A percentile compares a stretch with the other conserved stretches of the same genome.
phyloP scores from a whole-genome alignment of 2,888 invertebrate genomes.

The Heliconius cydno region DNA sequence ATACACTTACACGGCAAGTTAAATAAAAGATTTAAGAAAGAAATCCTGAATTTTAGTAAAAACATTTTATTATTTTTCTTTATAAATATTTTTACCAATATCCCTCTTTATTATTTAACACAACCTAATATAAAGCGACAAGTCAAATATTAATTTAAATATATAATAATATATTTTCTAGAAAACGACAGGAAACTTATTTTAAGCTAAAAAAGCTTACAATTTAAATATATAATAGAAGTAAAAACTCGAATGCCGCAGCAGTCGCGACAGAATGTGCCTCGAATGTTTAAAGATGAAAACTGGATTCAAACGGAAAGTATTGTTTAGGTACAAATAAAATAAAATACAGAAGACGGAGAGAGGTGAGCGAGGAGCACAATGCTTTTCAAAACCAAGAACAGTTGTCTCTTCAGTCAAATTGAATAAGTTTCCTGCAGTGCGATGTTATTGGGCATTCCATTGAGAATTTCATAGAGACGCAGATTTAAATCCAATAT shows the following conservation, averaged over 20 bases:
- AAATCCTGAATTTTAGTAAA: no score
- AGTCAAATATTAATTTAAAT: background rate
- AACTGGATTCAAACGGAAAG: conserved; percentile 13
- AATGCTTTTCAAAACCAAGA: conserved; percentile 72
- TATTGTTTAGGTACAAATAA: conserved; percentile 74
- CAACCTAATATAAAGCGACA: background rate
- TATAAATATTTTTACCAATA: no score
- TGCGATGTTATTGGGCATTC: conserved; percentile 70
- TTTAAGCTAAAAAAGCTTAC: background rate
- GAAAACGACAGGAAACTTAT: conserved; percentile 10
- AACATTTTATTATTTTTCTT: no score
- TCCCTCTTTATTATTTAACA: no score
- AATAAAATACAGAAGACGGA: conserved; percentile 67
- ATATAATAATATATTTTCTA: background rate
- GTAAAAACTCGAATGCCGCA: conserved; percentile 54
- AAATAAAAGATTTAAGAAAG: no score
- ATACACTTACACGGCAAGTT: no score
- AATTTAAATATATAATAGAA: conserved; percentile 26
- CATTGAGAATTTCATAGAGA: conserved; percentile 54
- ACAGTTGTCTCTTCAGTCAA: conserved; percentile 76
- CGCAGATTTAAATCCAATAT: conserved; percentile 57
- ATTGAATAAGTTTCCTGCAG: conserved; percentile 78
- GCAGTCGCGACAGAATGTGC: conserved; percentile 70
- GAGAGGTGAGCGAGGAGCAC: conserved; percentile 67
- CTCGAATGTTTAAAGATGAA: conserved; percentile 41